Evolutionary conservation across 2,113 vertebrate genomes (phyloP).

Genomic region (Melospiza georgiana): DNA sequence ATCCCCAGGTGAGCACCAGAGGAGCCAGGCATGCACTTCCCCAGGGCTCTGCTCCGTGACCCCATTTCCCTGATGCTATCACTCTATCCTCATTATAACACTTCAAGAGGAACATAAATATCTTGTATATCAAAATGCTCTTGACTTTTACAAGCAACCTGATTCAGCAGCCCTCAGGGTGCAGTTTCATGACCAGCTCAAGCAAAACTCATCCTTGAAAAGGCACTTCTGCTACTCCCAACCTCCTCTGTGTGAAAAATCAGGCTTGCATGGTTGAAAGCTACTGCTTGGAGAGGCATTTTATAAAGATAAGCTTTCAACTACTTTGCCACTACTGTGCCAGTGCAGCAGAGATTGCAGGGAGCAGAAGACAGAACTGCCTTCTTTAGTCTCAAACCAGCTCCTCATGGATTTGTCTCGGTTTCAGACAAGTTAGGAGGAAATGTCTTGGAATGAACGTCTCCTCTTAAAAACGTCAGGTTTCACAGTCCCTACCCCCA

Average conservation of each 20-base stretch:
- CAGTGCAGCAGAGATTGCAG: background rate
- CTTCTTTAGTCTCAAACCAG: background rate
- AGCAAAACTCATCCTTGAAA: background rate
- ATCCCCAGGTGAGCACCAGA: background rate
- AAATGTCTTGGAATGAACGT: fast-evolving
- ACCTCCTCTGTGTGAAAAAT: background rate
- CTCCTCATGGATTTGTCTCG: fast-evolving
- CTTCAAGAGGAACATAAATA: slow-evolving; percentile 22
- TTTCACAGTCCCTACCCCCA: background rate
- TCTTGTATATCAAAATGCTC: background rate
- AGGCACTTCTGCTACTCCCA: background rate
- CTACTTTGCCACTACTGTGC: background rate
- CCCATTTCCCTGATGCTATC: background rate
- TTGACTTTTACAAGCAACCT: background rate
- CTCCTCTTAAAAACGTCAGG: background rate
- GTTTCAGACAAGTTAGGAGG: background rate
- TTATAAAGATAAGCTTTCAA: background rate
- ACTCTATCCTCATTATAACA: background rate
- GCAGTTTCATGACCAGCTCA: background rate
- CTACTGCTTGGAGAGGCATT: background rate
- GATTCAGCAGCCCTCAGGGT: slow-evolving; percentile 15
- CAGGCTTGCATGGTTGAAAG: background rate
- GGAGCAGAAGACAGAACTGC: background rate
- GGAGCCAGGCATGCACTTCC: background rate
- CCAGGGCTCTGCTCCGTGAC: background rate